Evolutionary conservation across 2,888 invertebrate species (phyloP).

Genomic region (Lasioglossum leucozonium): DNA sequence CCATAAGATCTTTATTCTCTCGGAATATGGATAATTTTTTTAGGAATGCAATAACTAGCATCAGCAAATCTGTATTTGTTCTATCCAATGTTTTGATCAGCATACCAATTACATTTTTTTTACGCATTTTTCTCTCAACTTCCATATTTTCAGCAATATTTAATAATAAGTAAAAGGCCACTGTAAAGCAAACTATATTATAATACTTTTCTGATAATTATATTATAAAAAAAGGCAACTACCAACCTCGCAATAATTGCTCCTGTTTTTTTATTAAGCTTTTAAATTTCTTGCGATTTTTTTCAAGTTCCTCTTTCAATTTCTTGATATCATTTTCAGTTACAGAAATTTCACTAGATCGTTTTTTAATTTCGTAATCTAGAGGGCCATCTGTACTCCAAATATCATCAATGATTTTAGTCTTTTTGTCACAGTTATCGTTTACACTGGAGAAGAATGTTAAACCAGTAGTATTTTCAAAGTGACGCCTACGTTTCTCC

Average conservation of each 20-base stretch:
- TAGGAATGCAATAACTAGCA: conserved; percentile 96
- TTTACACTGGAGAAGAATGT: conserved; percentile 77
- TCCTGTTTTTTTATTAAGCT: conserved; percentile 96
- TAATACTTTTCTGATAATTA: conserved; percentile 11
- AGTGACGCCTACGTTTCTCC: conserved; percentile 86
- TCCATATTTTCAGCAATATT: conserved; percentile 98
- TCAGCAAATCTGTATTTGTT: conserved; percentile 94
- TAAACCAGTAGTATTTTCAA: conserved; percentile 83
- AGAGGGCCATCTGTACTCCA: conserved; percentile 81
- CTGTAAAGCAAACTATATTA: conserved; percentile 84
- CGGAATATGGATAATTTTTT: conserved; percentile 97
- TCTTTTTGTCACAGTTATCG: conserved; percentile 79
- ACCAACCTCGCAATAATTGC: conserved; percentile 90
- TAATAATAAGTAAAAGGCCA: conserved; percentile 95
- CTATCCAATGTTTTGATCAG: conserved; percentile 95
- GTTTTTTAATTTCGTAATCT: conserved; percentile 80
- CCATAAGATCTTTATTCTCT: conserved; percentile 97
- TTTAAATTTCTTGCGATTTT: conserved; percentile 90
- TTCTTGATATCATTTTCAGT: conserved; percentile 81
- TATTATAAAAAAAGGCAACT: conserved; percentile 27
- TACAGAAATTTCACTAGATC: conserved; percentile 74
- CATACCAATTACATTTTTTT: conserved; percentile 95
- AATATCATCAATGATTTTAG: conserved; percentile 80
- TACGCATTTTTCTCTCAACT: conserved; percentile 98
- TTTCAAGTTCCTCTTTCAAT: conserved; percentile 91